Evolutionary conservation across 2,797 vertebrate species (phyloP), one percentile per base, ranked within the genome.

Genomic region (Hydrolagus colliei): DNA sequence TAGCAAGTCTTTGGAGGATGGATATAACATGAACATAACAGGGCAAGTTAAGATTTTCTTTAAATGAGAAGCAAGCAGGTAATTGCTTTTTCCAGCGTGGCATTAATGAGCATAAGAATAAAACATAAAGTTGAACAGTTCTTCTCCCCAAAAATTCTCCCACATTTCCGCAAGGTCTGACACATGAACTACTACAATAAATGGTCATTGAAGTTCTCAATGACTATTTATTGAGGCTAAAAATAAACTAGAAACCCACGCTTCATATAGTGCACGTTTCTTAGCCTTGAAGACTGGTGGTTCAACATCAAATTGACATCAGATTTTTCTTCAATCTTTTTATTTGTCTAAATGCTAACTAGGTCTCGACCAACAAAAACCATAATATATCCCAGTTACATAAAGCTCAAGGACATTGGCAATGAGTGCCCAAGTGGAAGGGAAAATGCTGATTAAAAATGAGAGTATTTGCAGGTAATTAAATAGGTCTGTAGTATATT

Each of bases 1-100:
- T 84, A 41, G 65, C 79, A 52, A 35, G 32, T 71, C 79, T 63
- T 68, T 32, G 7, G 65, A 84, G 65, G 65, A 84, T 84, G 68
- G 79, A 84, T 32, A 84, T 71, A 84, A 68, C 65, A 84, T 41
- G 65, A 71, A 84, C 79, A 71, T 71, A 41, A 71, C 41, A 6
- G 41, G 65, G 52, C 65, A 84, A 82, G 35, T 71, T 84, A 84
- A 84, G 79, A 84, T 84, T 84, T 84, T 84, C 71, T 68, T 71
- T 68, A 52, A 63, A 71, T 65, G 3, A 82, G 35, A 68, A 67
- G 52, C 79, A 68, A 35, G 32, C 79, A 68, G 32, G 68, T 71
- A 84, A 84, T 41, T 16, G 9, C 16, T 20, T 52, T 84, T 27
- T 71, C 22, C 41, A 84, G 14, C 14, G 59, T 61, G 63, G 41